Percentiles rank a stretch among this genome's conserved stretches.
These are phyloP conservation scores for Pomatostomus ruficeps DNA, from an alignment of 2,113 vertebrate genomes.

Conservation along the genomic window DNA sequence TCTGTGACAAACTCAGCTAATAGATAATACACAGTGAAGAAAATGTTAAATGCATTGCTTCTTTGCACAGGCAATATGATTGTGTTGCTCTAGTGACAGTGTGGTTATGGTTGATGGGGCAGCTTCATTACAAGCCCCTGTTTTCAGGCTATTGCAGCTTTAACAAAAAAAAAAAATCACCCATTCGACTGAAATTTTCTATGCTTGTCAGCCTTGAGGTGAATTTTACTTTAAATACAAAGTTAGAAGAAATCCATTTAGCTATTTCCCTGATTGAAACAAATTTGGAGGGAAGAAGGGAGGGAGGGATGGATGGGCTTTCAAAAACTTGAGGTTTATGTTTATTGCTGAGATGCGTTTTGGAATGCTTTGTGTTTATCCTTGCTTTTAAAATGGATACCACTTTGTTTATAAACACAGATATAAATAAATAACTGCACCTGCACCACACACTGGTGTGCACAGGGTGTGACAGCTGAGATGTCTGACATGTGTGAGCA, in stretches of 20 bases:
- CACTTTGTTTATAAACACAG: background rate
- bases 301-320: background rate
- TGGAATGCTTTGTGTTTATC: background rate
- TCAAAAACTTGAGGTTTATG: background rate
- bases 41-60: constrained; percentile 39
- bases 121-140: constrained; percentile 50
- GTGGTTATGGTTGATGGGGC: constrained; percentile 39
- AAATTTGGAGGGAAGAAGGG: background rate
- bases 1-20: constrained; percentile 23
- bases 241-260: constrained; percentile 14
- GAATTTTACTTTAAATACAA: constrained; percentile 24
- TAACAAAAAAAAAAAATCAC: background rate
- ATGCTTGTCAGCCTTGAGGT: constrained; percentile 21
- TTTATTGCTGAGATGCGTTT: background rate
- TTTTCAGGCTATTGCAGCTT: constrained; percentile 45
- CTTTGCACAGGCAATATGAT: constrained; percentile 23
- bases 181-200: background rate
- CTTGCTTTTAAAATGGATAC: background rate
- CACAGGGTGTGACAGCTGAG: background rate
- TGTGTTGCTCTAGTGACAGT: constrained; percentile 32
- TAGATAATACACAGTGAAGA: constrained; percentile 22
- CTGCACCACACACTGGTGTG: background rate
- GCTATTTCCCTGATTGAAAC: background rate
- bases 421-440: background rate
- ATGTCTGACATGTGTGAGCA: background rate